Evolutionary conservation across 2,113 vertebrate species (phyloP).

Genomic region (chimpanzee (Pan troglodytes)): NHGRI_mPanTro3-v2.1_pri NC_072421.2:86058501-86059000

Average conservation of each 20-base stretch:
- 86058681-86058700: not conserved
- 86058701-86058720: not conserved
- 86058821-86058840: not conserved
- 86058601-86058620: not conserved
- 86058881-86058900: not conserved
- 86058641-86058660: not conserved
- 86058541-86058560: not conserved
- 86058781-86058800: not conserved
- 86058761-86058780: not conserved
- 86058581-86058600: not conserved
- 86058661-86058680: not conserved
- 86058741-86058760: not conserved
- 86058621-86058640: not conserved
- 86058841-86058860: not conserved
- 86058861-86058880: not conserved
- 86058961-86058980: conserved; percentile 70
- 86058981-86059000: conserved; percentile 74
- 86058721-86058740: not conserved
- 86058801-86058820: not conserved
- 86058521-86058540: not conserved
- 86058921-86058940: conserved; percentile 16
- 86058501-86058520: not conserved
- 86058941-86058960: conserved; percentile 44
- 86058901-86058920: not conserved
- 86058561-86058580: not conserved